A percentile compares a stretch with the other conserved stretches of the same genome.
These are phyloP conservation scores for Rhineura floridana DNA, from an alignment of 2,113 vertebrate genomes.

Conservation along the genomic window DNA sequence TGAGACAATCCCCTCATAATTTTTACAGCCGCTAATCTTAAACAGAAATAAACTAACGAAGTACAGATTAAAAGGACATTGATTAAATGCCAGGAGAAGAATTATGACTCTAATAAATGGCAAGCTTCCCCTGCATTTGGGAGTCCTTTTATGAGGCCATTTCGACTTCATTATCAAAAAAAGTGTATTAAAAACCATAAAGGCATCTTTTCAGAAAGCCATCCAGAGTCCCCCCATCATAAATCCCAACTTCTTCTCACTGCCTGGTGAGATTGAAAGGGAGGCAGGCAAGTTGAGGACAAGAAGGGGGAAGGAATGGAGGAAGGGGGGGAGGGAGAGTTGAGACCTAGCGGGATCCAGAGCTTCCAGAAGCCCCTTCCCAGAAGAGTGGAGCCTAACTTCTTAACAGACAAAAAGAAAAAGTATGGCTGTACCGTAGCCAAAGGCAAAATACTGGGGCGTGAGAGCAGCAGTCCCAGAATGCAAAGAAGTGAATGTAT, in stretches of 20 bases:
- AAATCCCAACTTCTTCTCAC: slow-evolving; percentile 56
- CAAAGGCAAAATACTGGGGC: no score
- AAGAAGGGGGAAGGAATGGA: no score
- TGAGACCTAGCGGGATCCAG: no score
- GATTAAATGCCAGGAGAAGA: slow-evolving; percentile 70
- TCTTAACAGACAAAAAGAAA: background rate
- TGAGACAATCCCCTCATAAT: slow-evolving; percentile 30
- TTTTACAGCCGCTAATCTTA: slow-evolving; percentile 62
- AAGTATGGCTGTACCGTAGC: background rate
- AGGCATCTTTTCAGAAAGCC: slow-evolving; percentile 50
- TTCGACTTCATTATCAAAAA: slow-evolving; percentile 64
- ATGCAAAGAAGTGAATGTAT: no score
- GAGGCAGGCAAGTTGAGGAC: background rate
- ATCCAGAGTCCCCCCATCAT: slow-evolving; percentile 15
- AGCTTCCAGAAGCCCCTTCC: background rate
- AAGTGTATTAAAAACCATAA: slow-evolving; percentile 68
- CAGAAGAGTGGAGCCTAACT: no score
- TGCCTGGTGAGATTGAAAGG: background rate
- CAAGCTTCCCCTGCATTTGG: slow-evolving; percentile 54
- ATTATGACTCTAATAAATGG: slow-evolving; percentile 69
- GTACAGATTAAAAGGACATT: slow-evolving; percentile 67
- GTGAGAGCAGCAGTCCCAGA: background rate
- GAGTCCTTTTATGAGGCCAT: slow-evolving; percentile 65
- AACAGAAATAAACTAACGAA: slow-evolving; percentile 57
- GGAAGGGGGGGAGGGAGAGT: no score